Conservation (phyloP, 2,113 vertebrate genomes). For the Pardalotus punctatus region DNA sequence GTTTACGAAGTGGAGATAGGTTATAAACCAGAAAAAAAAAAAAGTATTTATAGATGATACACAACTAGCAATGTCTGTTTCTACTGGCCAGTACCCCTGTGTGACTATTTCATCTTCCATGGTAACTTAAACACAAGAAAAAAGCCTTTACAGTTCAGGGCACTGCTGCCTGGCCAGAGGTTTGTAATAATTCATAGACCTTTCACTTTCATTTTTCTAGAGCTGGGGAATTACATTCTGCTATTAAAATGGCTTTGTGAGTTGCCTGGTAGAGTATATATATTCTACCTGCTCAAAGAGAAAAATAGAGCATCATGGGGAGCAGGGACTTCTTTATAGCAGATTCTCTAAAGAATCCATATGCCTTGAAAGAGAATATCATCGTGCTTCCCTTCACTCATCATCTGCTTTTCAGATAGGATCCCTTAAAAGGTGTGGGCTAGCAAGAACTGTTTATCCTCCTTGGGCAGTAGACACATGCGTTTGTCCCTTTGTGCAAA, state of each 20-base stretch:
- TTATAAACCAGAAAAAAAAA: slow-evolving; percentile 75
- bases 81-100: slow-evolving; percentile 63
- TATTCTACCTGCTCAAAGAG: neutral
- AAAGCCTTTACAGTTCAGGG: slow-evolving; percentile 81
- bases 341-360: neutral
- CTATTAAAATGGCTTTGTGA: slow-evolving; percentile 74
- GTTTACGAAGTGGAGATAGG: slow-evolving; percentile 75
- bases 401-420: neutral
- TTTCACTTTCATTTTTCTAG: slow-evolving; percentile 82
- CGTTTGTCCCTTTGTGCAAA: neutral
- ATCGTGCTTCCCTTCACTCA: neutral
- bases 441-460: neutral
- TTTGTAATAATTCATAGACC: slow-evolving; percentile 89
- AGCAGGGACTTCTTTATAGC: neutral
- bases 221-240: slow-evolving; percentile 78
- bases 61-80: slow-evolving; percentile 73
- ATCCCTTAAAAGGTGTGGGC: neutral
- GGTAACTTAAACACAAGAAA: slow-evolving; percentile 91
- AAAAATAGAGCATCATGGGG: neutral
- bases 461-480: neutral
- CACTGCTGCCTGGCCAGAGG: slow-evolving; percentile 66
- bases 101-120: slow-evolving; percentile 91
- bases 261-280: neutral
- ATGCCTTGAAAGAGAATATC: neutral
- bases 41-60: slow-evolving; percentile 80